phyloP scores from a whole-genome alignment of 2,113 vertebrate genomes.

The Myodes glareolus region DNA sequence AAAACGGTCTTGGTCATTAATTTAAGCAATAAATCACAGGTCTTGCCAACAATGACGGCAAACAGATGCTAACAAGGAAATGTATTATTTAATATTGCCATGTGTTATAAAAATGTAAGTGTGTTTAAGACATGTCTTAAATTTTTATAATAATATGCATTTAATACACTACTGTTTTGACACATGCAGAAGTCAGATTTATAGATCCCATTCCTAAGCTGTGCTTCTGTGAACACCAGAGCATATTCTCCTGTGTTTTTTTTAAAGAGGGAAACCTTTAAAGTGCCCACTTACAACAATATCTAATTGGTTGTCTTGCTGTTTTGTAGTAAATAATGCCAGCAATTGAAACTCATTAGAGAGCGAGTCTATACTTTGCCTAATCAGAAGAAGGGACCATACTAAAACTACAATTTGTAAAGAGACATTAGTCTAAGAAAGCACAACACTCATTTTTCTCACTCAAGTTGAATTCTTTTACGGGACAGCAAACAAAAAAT shows the following conservation, averaged over 20 bases:
- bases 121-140: slow-evolving; percentile 86
- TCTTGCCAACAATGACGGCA: slow-evolving; percentile 87
- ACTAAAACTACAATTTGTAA: slow-evolving; percentile 63
- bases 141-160: slow-evolving; percentile 89
- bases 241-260: slow-evolving; percentile 73
- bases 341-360: slow-evolving; percentile 74
- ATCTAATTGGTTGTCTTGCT: slow-evolving; percentile 79
- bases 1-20: slow-evolving; percentile 88
- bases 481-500: slow-evolving; percentile 53
- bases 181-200: slow-evolving; percentile 86
- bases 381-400: slow-evolving; percentile 60
- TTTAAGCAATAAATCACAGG: slow-evolving; percentile 88
- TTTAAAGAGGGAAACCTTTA: slow-evolving; percentile 78
- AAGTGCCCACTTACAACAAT: slow-evolving; percentile 79
- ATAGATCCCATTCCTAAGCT: slow-evolving; percentile 82
- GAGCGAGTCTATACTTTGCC: slow-evolving; percentile 45
- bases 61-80: slow-evolving; percentile 91
- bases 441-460: slow-evolving; percentile 11
- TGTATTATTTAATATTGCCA: slow-evolving; percentile 88
- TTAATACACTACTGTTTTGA: slow-evolving; percentile 87
- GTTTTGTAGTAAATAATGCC: slow-evolving; percentile 79
- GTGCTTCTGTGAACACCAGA: slow-evolving; percentile 83
- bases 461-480: slow-evolving; percentile 29
- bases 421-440: slow-evolving; percentile 52
- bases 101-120: slow-evolving; percentile 87